Evolutionary conservation across 2,888 invertebrate genomes (phyloP).

Genomic region (Aphrophora alni): DNA sequence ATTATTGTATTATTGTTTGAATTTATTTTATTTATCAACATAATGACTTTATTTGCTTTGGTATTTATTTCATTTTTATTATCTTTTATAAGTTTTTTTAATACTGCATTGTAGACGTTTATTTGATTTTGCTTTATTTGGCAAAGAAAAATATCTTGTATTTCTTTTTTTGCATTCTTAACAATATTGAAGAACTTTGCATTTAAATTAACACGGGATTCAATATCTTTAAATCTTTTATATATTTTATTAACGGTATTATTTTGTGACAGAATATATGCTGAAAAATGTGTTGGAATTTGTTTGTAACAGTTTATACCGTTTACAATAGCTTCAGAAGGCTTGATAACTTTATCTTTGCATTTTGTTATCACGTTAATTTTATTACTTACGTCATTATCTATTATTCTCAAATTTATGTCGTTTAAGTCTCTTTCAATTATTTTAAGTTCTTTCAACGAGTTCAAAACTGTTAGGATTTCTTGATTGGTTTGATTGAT

Average conservation of each 20-base stretch:
- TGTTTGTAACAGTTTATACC: neutral
- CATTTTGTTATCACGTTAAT: neutral
- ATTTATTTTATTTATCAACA: neutral
- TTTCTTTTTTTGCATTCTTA: neutral
- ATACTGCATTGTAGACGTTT: too few relatives aligned
- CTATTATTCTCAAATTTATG: too few relatives aligned
- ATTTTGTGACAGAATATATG: neutral
- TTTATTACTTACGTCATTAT: neutral
- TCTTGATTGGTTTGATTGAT: too few relatives aligned
- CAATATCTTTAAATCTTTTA: too few relatives aligned
- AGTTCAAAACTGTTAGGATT: too few relatives aligned
- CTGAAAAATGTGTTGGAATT: neutral
- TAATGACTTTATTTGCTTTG: neutral
- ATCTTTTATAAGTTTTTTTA: too few relatives aligned
- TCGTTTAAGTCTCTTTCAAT: too few relatives aligned
- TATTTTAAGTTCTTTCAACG: too few relatives aligned
- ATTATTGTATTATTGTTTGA: neutral
- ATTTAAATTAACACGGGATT: neutral
- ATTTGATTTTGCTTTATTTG: too few relatives aligned
- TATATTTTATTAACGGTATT: neutral
- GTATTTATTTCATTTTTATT: neutral
- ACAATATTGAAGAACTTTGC: neutral
- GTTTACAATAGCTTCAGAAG: neutral
- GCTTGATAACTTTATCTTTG: neutral
- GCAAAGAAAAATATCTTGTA: neutral